A percentile compares a stretch with the other conserved stretches of the same genome.
Evolutionary conservation across 2,888 invertebrate genomes (phyloP).

Genomic region (Nomada goodeniana): DNA sequence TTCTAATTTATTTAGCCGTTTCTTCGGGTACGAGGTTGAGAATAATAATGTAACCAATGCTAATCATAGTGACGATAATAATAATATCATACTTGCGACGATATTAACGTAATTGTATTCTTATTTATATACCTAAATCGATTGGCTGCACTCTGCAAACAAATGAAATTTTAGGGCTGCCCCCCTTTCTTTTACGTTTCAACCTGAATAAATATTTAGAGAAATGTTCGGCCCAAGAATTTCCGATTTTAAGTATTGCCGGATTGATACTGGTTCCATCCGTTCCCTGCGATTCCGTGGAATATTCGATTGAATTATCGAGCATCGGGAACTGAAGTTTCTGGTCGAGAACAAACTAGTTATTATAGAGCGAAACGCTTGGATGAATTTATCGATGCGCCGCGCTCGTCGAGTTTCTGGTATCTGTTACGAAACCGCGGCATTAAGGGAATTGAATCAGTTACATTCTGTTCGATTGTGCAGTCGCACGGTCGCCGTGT

Average conservation of each 20-base stretch:
- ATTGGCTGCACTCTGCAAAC: no score
- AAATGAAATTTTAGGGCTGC: no score
- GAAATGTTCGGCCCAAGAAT: background rate
- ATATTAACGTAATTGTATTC: no score
- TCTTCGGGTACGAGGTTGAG: no score
- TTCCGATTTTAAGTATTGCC: background rate
- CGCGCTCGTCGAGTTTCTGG: background rate
- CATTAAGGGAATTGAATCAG: constrained; percentile 22
- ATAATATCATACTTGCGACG: no score
- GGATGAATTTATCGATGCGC: constrained; percentile 2
- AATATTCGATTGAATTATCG: constrained; percentile 29
- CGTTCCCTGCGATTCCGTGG: constrained; percentile 1
- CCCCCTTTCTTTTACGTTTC: no score
- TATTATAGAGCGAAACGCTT: constrained; percentile 31
- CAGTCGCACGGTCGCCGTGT: background rate
- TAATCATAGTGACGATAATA: no score
- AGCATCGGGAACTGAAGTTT: constrained; percentile 2
- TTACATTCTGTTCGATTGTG: background rate
- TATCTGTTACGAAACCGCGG: background rate
- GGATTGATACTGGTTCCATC: background rate
- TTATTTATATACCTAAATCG: no score
- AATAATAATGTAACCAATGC: no score
- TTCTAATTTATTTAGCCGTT: no score
- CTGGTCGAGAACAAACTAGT: constrained; percentile 30
- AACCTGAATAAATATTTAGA: no score